Evolutionary conservation across 2,113 vertebrate species (phyloP).

Genomic region (Cygnus atratus): DNA sequence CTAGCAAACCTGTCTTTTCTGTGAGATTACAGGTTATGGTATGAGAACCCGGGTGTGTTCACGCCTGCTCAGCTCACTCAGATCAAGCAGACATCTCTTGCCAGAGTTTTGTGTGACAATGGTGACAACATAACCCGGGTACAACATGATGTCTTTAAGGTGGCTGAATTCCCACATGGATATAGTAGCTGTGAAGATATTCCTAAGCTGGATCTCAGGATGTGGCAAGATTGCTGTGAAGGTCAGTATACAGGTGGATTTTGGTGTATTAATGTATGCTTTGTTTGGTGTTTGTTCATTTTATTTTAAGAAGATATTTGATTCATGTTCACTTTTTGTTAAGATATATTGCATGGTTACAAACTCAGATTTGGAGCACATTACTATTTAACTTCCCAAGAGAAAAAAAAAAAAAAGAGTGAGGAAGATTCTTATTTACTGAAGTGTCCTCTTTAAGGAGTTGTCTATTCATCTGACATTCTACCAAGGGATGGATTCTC

Average conservation of each 20-base stretch:
- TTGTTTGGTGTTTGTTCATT: neutral
- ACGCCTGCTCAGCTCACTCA: constrained; percentile 93
- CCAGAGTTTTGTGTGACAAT: constrained; percentile 92
- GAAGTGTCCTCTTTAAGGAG: neutral
- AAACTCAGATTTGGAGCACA: neutral
- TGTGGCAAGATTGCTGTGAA: constrained; percentile 99
- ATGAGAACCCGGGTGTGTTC: constrained; percentile 94
- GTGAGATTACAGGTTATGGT: constrained; percentile 89
- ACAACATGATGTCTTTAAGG: constrained; percentile 89
- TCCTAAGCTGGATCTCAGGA: constrained; percentile 90
- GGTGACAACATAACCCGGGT: constrained; percentile 94
- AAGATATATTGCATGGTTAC: neutral
- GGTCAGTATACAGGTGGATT: constrained; percentile 71
- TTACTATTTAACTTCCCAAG: neutral
- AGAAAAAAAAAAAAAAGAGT: neutral
- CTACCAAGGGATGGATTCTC: neutral
- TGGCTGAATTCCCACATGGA: constrained; percentile 90
- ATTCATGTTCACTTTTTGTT: neutral
- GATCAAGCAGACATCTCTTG: constrained; percentile 91
- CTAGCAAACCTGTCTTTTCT: constrained; percentile 19
- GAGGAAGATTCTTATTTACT: neutral
- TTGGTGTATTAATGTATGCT: neutral
- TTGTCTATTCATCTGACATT: neutral
- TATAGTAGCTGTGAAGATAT: constrained; percentile 88
- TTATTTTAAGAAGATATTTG: neutral